Evolutionary conservation across 2,888 invertebrate genomes (phyloP).

Genomic region (Pandemis cinnamomeana): DNA sequence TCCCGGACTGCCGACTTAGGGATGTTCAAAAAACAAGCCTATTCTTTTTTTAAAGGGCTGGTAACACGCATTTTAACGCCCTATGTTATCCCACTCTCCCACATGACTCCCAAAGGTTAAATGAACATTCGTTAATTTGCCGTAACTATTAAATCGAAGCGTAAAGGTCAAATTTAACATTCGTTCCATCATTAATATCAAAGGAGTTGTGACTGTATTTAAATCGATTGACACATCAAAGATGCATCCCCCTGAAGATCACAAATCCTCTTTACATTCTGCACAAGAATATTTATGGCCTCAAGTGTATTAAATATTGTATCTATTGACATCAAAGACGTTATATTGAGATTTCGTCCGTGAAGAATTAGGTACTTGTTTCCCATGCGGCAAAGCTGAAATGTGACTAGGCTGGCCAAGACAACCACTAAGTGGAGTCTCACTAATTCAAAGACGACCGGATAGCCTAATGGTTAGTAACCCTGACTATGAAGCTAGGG

Average conservation of each 20-base stretch:
- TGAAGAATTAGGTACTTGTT: too few species aligned
- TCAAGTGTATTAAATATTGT: background rate
- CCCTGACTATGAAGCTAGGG: too few species aligned
- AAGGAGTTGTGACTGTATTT: background rate
- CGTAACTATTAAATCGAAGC: background rate
- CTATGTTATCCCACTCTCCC: too few species aligned
- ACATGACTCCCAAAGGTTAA: background rate
- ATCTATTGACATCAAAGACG: background rate
- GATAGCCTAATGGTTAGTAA: too few species aligned
- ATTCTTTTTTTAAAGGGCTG: too few species aligned
- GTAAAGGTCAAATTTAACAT: background rate
- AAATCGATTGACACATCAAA: slow-evolving; percentile 8
- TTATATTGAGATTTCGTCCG: background rate
- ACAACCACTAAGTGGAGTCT: too few species aligned
- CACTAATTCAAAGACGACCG: too few species aligned
- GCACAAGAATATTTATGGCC: background rate
- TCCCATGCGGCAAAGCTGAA: too few species aligned
- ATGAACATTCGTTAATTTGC: background rate
- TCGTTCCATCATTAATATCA: background rate
- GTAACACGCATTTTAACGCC: too few species aligned
- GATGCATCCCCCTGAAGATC: slow-evolving; percentile 1
- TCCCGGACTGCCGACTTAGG: too few species aligned
- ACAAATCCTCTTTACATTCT: background rate
- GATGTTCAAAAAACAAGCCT: too few species aligned
- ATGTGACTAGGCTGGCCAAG: too few species aligned